A percentile compares a stretch with the other conserved stretches of the same genome.
phyloP scores from a whole-genome alignment of 2,113 vertebrate genomes.

The Gobius niger region DNA sequence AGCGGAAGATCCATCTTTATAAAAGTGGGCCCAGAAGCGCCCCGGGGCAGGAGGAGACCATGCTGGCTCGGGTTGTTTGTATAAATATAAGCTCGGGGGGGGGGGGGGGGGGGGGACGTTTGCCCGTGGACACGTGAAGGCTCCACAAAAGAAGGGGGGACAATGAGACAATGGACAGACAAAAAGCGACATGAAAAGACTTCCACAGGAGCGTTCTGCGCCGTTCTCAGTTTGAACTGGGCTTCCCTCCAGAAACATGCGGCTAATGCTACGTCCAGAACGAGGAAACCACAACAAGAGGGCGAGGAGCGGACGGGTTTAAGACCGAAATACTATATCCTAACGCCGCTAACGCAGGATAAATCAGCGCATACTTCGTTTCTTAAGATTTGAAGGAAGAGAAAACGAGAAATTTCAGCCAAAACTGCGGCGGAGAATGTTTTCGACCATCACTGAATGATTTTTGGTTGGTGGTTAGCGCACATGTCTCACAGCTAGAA shows the following conservation, averaged over 20 bases:
- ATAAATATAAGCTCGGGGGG: too few species aligned
- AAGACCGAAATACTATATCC: too few species aligned
- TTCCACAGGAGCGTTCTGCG: conserved; percentile 26
- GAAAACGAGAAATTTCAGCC: too few species aligned
- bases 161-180: conserved; percentile 59
- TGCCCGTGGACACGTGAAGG: conserved; percentile 52
- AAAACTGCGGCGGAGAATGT: too few species aligned
- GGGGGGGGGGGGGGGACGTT: too few species aligned
- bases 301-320: too few species aligned
- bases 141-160: conserved; percentile 55
- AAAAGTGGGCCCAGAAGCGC: conserved; percentile 12
- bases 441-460: too few species aligned
- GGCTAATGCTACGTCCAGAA: not conserved
- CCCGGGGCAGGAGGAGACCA: conserved; percentile 26
- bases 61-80: conserved; percentile 49
- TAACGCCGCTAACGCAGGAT: too few species aligned
- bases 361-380: too few species aligned
- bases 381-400: too few species aligned
- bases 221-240: conserved; percentile 20
- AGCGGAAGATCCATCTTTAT: conserved; percentile 50
- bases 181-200: conserved; percentile 19
- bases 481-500: too few species aligned
- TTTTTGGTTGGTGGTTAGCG: too few species aligned
- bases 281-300: not conserved
- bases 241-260: conserved; percentile 49